Percentiles rank a stretch among this genome's conserved stretches.
Evolutionary conservation across 23 tunicate genomes (phyloP).

Genomic region (Trididemnum nubilum): DNA sequence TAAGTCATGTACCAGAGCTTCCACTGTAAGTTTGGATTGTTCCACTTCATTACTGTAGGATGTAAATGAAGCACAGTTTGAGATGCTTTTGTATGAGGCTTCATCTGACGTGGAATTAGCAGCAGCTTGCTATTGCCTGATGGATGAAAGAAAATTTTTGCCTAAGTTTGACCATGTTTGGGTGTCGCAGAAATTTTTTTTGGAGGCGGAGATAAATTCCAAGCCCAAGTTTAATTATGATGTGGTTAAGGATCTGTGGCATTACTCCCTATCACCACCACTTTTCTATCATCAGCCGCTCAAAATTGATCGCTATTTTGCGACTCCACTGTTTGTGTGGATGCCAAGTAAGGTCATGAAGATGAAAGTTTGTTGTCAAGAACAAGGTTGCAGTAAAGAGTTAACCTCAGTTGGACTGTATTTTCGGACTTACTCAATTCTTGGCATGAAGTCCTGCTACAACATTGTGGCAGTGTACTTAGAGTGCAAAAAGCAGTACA

Average conservation of each 20-base stretch:
- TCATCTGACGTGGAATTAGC: too few species aligned
- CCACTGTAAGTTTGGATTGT: neutral
- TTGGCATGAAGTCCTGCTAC: constrained; percentile 18
- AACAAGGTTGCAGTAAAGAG: neutral
- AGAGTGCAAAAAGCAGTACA: neutral
- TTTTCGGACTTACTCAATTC: neutral
- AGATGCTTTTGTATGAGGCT: too few species aligned
- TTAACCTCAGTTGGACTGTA: constrained; percentile 1
- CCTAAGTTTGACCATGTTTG: neutral
- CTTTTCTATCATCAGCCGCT: neutral
- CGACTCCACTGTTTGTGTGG: neutral
- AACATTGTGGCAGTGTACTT: constrained; percentile 8
- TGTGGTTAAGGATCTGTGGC: neutral
- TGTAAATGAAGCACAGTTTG: neutral
- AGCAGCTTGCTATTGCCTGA: neutral
- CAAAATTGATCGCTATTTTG: neutral
- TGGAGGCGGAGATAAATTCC: neutral
- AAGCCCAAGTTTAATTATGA: neutral
- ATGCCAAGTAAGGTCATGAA: neutral
- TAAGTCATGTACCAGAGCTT: neutral
- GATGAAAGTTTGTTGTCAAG: neutral
- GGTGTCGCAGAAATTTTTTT: neutral
- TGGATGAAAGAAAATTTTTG: neutral
- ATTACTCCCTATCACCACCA: neutral
- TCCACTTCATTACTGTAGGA: neutral